Evolutionary conservation across 2,888 invertebrate genomes (phyloP).

Genomic region (Agapetus fuscipes): DNA sequence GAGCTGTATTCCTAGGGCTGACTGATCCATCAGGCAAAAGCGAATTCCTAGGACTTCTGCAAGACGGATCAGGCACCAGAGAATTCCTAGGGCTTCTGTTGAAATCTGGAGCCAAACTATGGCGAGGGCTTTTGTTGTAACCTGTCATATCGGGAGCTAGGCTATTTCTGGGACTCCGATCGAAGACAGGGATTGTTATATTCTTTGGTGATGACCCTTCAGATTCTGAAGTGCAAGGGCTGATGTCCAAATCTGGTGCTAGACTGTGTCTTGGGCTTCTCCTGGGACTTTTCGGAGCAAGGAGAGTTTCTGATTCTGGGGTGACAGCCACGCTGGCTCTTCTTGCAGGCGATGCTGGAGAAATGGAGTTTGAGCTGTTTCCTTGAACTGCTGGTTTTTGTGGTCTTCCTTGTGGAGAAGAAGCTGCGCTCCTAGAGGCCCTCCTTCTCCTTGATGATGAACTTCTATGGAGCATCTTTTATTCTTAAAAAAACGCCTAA

Average conservation of each 20-base stretch:
- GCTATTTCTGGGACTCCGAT: constrained; percentile 39
- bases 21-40: constrained; percentile 49
- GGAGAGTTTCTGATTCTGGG: constrained; percentile 26
- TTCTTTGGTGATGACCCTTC: constrained; percentile 28
- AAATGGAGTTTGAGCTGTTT: constrained; percentile 27
- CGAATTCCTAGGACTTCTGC: constrained; percentile 51
- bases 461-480: constrained; percentile 55
- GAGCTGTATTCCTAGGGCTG: constrained; percentile 45
- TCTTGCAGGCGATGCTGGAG: constrained; percentile 28
- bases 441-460: constrained; percentile 58
- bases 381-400: constrained; percentile 29
- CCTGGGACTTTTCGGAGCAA: constrained; percentile 28
- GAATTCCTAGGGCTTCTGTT: constrained; percentile 49
- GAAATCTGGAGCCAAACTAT: constrained; percentile 51
- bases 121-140: constrained; percentile 31
- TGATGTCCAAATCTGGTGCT: constrained; percentile 48
- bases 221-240: constrained; percentile 29
- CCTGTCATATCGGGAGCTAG: constrained; percentile 41
- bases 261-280: constrained; percentile 53
- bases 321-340: constrained; percentile 32
- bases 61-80: constrained; percentile 46
- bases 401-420: constrained; percentile 50
- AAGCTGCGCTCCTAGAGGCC: constrained; percentile 56
- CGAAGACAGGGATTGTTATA: constrained; percentile 24
- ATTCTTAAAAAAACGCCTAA: constrained; percentile 1